Evolutionary conservation across 2,888 invertebrate species (phyloP).

Genomic region (Neria commutata): DNA sequence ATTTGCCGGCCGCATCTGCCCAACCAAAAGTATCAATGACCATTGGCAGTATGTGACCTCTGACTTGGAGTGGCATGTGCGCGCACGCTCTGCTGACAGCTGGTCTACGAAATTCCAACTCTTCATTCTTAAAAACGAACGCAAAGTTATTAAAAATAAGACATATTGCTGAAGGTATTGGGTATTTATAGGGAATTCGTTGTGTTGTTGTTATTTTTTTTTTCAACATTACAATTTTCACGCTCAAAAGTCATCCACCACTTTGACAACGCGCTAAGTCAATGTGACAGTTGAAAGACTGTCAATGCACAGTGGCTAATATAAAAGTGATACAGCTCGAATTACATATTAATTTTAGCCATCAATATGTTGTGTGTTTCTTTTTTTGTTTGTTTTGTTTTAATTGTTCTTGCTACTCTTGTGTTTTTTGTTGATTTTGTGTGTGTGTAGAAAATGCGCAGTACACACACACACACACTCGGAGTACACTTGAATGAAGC

Average conservation of each 20-base stretch:
- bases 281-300: constrained; percentile 31
- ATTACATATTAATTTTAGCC: constrained; percentile 47
- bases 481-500: constrained; percentile 53
- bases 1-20: constrained; percentile 3
- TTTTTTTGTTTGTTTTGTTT: constrained; percentile 23
- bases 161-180: constrained; percentile 8
- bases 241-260: constrained; percentile 18
- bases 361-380: constrained; percentile 30
- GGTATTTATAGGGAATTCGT: neutral
- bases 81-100: constrained; percentile 44
- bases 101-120: constrained; percentile 40
- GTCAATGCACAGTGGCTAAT: constrained; percentile 30
- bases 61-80: constrained; percentile 23
- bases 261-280: constrained; percentile 4
- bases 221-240: constrained; percentile 7
- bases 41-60: constrained; percentile 37
- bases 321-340: constrained; percentile 41
- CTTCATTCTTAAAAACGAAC: constrained; percentile 48
- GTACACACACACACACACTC: too few species aligned
- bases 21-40: constrained; percentile 49
- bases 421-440: constrained; percentile 38
- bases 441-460: too few species aligned
- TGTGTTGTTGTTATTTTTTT: neutral
- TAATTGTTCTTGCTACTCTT: constrained; percentile 16
- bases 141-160: constrained; percentile 46